These are phyloP conservation scores for Julus scanicus DNA, from an alignment of 2,888 invertebrate species.

Conservation along the genomic window DNA sequence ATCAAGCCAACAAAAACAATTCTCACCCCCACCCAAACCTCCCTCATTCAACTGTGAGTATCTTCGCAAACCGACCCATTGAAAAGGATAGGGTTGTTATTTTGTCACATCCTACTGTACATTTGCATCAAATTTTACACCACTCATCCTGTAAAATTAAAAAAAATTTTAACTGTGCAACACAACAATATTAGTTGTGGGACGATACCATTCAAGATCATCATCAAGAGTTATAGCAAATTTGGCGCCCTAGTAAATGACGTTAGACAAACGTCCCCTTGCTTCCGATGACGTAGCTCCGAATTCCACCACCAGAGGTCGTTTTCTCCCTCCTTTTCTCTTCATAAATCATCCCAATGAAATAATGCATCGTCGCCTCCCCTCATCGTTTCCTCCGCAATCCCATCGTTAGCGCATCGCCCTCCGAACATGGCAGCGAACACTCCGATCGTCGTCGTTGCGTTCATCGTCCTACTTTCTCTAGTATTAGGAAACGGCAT, in stretches of 20 bases:
- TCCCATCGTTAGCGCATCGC: neutral
- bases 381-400: slow-evolving; percentile 23
- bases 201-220: no score
- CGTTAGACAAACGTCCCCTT: neutral
- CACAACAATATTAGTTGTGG: no score
- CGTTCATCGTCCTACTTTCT: neutral
- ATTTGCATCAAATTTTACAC: no score
- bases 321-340: neutral
- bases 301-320: neutral
- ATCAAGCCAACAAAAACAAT: no score
- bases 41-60: no score
- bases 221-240: neutral
- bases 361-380: slow-evolving; percentile 20
- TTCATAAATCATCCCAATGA: slow-evolving; percentile 38
- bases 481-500: neutral
- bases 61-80: no score
- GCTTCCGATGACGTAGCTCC: neutral
- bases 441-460: neutral
- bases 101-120: no score
- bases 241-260: neutral
- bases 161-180: no score
- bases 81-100: no score
- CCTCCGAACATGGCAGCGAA: neutral
- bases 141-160: no score
- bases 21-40: no score